phyloP scores from a whole-genome alignment of 2,888 invertebrate genomes.

The Strigamia transsilvanica region DNA sequence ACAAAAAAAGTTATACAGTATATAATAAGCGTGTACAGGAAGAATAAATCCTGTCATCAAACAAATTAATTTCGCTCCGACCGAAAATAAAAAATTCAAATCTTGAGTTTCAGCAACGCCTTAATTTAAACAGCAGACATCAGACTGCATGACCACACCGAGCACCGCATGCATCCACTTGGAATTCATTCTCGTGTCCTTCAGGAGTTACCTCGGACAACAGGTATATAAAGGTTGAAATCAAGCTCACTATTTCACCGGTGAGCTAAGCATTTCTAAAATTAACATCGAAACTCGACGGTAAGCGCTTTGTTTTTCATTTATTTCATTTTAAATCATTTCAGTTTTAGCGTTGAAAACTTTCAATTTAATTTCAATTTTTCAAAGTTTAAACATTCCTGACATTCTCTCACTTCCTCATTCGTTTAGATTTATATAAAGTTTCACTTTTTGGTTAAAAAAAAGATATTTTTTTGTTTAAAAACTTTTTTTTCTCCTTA shows the following conservation, averaged over 20 bases:
- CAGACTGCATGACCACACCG: conserved; percentile 26
- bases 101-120: neutral
- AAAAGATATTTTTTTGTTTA: neutral
- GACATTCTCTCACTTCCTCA: neutral
- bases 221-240: conserved; percentile 37
- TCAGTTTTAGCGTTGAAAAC: neutral
- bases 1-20: neutral
- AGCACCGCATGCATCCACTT: conserved; percentile 4
- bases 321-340: neutral
- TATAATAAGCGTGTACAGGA: neutral
- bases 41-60: conserved; percentile 39
- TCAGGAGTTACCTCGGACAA: conserved; percentile 22
- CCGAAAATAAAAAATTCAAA: neutral
- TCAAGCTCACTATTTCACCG: neutral
- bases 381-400: neutral
- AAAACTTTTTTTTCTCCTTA: neutral
- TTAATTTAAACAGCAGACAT: conserved; percentile 33
- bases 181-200: conserved; percentile 1
- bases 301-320: neutral
- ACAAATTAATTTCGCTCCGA: conserved; percentile 22
- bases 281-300: neutral
- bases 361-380: neutral
- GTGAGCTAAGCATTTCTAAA: neutral
- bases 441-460: neutral
- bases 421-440: neutral